Percentiles rank a stretch among this genome's conserved stretches.
Evolutionary conservation across 2,113 vertebrate genomes (phyloP).

Genomic region (Cyanoramphus novaezelandiae): DNA sequence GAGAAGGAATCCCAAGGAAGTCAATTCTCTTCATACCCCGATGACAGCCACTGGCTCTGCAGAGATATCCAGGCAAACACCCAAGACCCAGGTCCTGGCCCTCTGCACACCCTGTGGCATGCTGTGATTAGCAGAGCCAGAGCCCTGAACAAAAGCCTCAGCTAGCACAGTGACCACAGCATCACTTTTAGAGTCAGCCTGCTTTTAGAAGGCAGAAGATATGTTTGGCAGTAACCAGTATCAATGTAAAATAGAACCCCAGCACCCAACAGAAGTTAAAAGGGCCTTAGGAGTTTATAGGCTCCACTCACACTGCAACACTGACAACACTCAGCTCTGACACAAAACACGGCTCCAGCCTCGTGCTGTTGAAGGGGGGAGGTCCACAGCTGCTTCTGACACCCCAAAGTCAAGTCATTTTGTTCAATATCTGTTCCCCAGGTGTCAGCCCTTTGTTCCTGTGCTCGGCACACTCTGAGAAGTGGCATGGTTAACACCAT

Average conservation of each 20-base stretch:
- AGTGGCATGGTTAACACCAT: fast-evolving
- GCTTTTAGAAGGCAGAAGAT: neutral
- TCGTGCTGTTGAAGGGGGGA: neutral
- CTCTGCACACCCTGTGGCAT: neutral
- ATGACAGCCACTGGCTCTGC: neutral
- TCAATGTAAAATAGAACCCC: neutral
- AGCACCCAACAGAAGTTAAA: neutral
- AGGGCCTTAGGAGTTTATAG: neutral
- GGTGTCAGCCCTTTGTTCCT: neutral
- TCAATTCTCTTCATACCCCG: neutral
- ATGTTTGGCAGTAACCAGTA: neutral
- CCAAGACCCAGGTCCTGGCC: neutral
- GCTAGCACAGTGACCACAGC: neutral
- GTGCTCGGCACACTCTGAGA: fast-evolving
- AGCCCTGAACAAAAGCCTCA: neutral
- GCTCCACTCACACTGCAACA: neutral
- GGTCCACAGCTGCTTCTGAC: neutral
- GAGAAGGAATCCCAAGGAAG: neutral
- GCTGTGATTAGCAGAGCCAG: neutral
- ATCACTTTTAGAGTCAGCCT: neutral
- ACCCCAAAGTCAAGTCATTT: neutral
- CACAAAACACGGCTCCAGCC: neutral
- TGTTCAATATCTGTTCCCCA: neutral
- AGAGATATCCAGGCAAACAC: neutral
- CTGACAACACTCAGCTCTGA: neutral